Evolutionary conservation across 2,888 invertebrate species (phyloP).

Genomic region (Metacarcinus magister): DNA sequence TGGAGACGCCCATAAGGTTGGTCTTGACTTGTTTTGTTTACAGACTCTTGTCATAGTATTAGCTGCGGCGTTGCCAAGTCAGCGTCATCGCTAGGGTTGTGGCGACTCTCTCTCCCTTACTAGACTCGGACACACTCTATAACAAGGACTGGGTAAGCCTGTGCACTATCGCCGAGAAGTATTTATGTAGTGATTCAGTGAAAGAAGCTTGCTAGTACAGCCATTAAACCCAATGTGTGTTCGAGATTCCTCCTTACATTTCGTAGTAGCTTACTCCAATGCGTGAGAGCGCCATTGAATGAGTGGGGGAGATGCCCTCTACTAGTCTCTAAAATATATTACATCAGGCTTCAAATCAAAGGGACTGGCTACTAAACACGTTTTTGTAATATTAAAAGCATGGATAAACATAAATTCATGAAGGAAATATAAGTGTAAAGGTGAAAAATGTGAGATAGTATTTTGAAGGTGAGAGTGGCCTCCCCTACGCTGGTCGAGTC

Average conservation of each 20-base stretch:
- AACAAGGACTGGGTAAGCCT: not conserved
- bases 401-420: not conserved
- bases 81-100: slow-evolving; percentile 73
- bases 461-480: slow-evolving; percentile 52
- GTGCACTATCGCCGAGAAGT: not conserved
- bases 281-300: slow-evolving; percentile 76
- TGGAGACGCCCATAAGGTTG: slow-evolving; percentile 70
- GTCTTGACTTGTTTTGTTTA: slow-evolving; percentile 80
- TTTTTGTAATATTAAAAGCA: not conserved
- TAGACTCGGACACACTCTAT: not conserved
- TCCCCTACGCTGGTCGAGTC: slow-evolving; percentile 82
- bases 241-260: slow-evolving; percentile 79
- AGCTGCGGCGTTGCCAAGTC: slow-evolving; percentile 82
- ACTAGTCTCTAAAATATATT: slow-evolving; percentile 52
- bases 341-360: not conserved
- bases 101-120: slow-evolving; percentile 48
- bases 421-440: not conserved
- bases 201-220: slow-evolving; percentile 6
- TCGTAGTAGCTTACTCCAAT: slow-evolving; percentile 81
- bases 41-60: slow-evolving; percentile 81
- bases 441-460: not conserved
- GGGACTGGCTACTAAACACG: too few species aligned
- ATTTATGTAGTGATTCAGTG: not conserved
- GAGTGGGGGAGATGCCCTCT: slow-evolving; percentile 69
- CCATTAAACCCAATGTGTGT: slow-evolving; percentile 72